Conservation (phyloP, 2,888 invertebrate species). For the Volucella inanis region DNA sequence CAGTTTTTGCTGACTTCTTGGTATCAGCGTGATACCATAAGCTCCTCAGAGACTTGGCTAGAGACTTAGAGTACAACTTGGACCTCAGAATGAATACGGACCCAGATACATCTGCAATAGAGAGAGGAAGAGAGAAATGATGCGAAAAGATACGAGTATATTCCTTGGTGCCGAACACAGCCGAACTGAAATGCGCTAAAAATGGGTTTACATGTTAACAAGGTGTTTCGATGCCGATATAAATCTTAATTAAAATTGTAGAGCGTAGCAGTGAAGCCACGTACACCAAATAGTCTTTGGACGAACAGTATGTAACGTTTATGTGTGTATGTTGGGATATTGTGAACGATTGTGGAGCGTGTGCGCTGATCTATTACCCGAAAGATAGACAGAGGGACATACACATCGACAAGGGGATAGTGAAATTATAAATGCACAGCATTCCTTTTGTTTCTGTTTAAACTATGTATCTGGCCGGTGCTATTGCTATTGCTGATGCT, state of each 20-base stretch:
- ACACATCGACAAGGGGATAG: not conserved
- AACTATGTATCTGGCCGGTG: constrained; percentile 49
- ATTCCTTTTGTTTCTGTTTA: constrained; percentile 71
- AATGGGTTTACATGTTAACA: constrained; percentile 77
- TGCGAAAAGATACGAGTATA: constrained; percentile 60
- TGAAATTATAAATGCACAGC: constrained; percentile 73
- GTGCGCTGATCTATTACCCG: constrained; percentile 65
- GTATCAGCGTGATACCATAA: constrained; percentile 63
- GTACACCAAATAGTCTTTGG: constrained; percentile 41
- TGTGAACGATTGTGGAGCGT: constrained; percentile 23
- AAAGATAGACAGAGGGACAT: not conserved
- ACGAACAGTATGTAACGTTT: too few relatives aligned
- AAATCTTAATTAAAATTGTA: constrained; percentile 77
- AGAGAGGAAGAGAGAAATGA: constrained; percentile 65
- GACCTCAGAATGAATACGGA: too few relatives aligned
- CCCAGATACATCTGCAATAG: too few relatives aligned
- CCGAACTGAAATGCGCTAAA: constrained; percentile 62
- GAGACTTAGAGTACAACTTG: constrained; percentile 10
- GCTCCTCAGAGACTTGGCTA: constrained; percentile 52
- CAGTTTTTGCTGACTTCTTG: constrained; percentile 25
- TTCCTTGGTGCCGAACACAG: too few relatives aligned
- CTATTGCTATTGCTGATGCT: constrained; percentile 32
- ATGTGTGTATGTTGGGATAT: too few relatives aligned
- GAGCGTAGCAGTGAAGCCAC: constrained; percentile 67
- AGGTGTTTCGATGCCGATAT: constrained; percentile 77